These are phyloP conservation scores for Cacatua alba DNA, from an alignment of 2,113 vertebrate genomes.

Conservation along the genomic window DNA sequence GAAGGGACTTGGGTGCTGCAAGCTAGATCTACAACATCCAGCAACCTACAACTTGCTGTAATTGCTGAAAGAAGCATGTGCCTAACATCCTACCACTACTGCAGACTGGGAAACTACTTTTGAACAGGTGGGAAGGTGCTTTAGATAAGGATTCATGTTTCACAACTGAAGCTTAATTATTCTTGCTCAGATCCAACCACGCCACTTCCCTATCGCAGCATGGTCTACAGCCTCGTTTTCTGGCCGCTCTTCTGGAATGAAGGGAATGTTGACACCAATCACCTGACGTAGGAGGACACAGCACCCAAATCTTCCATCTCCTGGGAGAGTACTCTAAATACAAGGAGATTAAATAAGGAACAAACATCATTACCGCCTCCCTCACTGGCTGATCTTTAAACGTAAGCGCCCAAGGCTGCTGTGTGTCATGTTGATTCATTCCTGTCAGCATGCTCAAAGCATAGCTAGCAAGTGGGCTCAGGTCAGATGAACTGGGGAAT, in stretches of 20 bases:
- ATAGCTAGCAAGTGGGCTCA: neutral
- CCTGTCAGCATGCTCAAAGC: neutral
- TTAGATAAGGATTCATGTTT: neutral
- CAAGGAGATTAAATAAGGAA: neutral
- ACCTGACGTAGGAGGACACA: neutral
- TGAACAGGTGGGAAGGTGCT: neutral
- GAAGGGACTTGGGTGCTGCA: neutral
- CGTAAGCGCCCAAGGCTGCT: neutral
- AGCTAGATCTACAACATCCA: neutral
- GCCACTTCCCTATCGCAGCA: neutral
- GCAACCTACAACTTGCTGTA: neutral
- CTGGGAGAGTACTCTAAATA: neutral
- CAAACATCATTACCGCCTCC: neutral
- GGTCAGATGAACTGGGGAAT: constrained; percentile 18
- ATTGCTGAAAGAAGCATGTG: neutral
- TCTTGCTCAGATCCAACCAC: neutral
- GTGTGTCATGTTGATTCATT: constrained; percentile 14
- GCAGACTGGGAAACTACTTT: neutral
- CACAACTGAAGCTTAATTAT: constrained; percentile 7
- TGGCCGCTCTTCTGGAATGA: neutral
- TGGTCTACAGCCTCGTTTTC: neutral
- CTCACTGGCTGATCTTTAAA: constrained; percentile 25
- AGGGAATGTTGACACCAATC: neutral
- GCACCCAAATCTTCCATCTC: neutral
- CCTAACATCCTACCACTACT: neutral